These are phyloP conservation scores for Acipenser transmontanus DNA, from an alignment of 2,797 vertebrate genomes.

Conservation along the genomic window DNA sequence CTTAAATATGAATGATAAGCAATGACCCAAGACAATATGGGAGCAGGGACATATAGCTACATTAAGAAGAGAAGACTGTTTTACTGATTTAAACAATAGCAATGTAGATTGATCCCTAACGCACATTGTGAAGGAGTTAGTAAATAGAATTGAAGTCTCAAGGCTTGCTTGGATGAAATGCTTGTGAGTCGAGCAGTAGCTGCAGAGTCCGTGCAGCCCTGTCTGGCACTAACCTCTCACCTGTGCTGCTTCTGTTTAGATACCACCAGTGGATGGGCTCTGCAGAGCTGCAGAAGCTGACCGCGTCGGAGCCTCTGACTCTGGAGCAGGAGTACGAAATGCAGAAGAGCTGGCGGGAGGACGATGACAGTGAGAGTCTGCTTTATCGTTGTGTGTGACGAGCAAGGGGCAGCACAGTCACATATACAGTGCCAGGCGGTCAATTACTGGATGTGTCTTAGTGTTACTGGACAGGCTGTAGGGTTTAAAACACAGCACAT, in stretches of 20 bases:
- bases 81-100: too few relatives aligned
- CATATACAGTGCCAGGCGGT: neutral
- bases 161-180: too few relatives aligned
- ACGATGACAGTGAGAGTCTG: slow-evolving; percentile 72
- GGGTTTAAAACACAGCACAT: too few relatives aligned
- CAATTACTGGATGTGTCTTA: neutral
- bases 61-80: too few relatives aligned
- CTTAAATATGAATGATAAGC: too few relatives aligned
- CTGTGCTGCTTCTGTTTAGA: slow-evolving; percentile 36
- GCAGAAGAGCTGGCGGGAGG: slow-evolving; percentile 85
- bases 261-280: slow-evolving; percentile 95
- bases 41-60: too few relatives aligned
- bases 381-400: accelerated
- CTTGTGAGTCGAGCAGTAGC: too few relatives aligned
- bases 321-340: slow-evolving; percentile 88
- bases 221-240: neutral
- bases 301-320: slow-evolving; percentile 83
- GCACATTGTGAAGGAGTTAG: too few relatives aligned
- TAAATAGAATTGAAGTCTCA: too few relatives aligned
- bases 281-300: slow-evolving; percentile 80
- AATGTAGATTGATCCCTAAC: too few relatives aligned
- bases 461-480: neutral
- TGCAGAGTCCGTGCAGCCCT: neutral
- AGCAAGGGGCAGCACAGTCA: neutral
- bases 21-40: too few relatives aligned